These are phyloP conservation scores for Lepidurus packardi DNA, from an alignment of 1,140 invertebrate species.

Conservation along the genomic window DNA sequence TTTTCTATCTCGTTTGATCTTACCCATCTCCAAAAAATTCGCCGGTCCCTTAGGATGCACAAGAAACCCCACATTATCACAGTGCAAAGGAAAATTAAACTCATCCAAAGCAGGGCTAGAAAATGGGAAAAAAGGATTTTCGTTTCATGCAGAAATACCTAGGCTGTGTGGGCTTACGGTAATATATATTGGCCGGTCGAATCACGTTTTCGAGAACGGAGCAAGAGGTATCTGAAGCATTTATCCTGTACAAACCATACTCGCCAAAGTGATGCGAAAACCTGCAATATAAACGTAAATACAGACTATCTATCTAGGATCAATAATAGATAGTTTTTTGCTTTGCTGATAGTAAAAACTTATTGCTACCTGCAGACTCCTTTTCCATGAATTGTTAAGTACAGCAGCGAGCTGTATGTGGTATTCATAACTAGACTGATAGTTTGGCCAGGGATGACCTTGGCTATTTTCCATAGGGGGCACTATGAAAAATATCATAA, in stretches of 20 bases:
- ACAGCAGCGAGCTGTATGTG: constrained; percentile 27
- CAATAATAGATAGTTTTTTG: too few species aligned
- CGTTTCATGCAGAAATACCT: not conserved
- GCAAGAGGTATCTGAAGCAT: constrained; percentile 7
- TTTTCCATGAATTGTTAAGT: constrained; percentile 12
- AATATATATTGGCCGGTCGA: constrained; percentile 31
- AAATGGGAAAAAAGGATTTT: not conserved
- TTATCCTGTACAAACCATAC: constrained; percentile 28
- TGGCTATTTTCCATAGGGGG: constrained; percentile 29
- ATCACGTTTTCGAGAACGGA: not conserved
- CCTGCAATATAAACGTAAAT: not conserved
- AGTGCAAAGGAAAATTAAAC: not conserved
- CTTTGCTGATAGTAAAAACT: not conserved
- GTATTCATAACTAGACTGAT: constrained; percentile 27
- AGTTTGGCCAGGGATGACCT: not conserved
- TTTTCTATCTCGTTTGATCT: not conserved
- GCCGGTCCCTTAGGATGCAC: constrained; percentile 26
- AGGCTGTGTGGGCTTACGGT: constrained; percentile 6
- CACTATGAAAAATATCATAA: constrained; percentile 21
- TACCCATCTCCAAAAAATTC: not conserved
- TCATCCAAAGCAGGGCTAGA: constrained; percentile 29
- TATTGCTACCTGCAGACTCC: constrained; percentile 23
- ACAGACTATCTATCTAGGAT: too few species aligned
- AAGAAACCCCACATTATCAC: constrained; percentile 27
- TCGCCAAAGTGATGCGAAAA: constrained; percentile 29